phyloP scores from a whole-genome alignment of 53 echinoderm and acorn worm genomes.

The Actinopyga echinites region DNA sequence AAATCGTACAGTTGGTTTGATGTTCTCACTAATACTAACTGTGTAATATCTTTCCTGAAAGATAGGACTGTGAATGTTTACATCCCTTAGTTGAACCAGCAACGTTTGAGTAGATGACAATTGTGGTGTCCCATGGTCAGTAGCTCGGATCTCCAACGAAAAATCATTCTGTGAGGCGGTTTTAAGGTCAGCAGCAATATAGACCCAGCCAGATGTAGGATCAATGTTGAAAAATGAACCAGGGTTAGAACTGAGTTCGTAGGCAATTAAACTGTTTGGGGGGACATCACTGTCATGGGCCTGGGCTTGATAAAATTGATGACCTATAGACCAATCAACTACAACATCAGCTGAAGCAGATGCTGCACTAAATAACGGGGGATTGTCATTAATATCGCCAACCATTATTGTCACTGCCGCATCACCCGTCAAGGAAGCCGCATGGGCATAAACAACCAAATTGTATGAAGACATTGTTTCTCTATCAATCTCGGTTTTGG shows the following conservation, averaged over 20 bases:
- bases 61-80: slow-evolving; percentile 85
- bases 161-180: slow-evolving; percentile 54
- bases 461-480: slow-evolving; percentile 61
- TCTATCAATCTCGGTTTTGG: slow-evolving; percentile 59
- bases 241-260: slow-evolving; percentile 70
- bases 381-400: slow-evolving; percentile 87
- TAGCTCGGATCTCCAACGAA: slow-evolving; percentile 66
- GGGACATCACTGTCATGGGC: slow-evolving; percentile 78
- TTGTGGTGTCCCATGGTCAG: slow-evolving; percentile 86
- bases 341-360: slow-evolving; percentile 74
- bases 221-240: slow-evolving; percentile 75
- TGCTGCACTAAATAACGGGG: slow-evolving; percentile 59
- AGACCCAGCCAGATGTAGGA: slow-evolving; percentile 73
- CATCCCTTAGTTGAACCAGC: slow-evolving; percentile 71
- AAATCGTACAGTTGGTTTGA: slow-evolving; percentile 39
- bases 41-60: slow-evolving; percentile 60
- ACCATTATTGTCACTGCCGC: slow-evolving; percentile 66
- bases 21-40: slow-evolving; percentile 68
- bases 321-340: slow-evolving; percentile 85
- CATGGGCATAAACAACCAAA: slow-evolving; percentile 69
- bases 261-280: slow-evolving; percentile 81
- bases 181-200: slow-evolving; percentile 67
- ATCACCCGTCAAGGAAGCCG: slow-evolving; percentile 63
- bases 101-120: slow-evolving; percentile 66
- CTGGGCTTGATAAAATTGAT: slow-evolving; percentile 65